phyloP scores from a whole-genome alignment of 2,797 vertebrate species.

The Myiothlypis chrysogaster region DNA sequence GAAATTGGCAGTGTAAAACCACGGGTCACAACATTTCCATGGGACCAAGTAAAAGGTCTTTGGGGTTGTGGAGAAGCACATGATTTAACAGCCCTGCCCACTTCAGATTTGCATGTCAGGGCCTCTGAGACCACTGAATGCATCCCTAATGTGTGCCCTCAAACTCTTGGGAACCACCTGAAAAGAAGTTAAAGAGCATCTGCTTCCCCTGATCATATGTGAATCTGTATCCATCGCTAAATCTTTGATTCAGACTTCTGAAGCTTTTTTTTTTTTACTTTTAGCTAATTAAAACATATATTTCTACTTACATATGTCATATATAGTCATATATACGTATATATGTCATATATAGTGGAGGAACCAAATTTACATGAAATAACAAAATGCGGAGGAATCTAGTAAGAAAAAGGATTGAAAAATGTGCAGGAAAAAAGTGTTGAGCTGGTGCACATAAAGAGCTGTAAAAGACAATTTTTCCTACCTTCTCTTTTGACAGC shows the following conservation, averaged over 20 bases:
- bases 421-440: not conserved
- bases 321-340: not conserved
- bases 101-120: not conserved
- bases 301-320: not conserved
- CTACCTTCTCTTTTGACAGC: not conserved
- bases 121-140: not conserved
- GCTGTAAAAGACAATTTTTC: not conserved
- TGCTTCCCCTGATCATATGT: not conserved
- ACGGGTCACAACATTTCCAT: not conserved
- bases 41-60: not conserved
- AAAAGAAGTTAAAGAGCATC: not conserved
- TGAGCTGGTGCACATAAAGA: not conserved
- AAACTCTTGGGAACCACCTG: not conserved
- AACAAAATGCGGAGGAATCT: not conserved
- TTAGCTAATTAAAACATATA: not conserved
- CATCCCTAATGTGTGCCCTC: not conserved
- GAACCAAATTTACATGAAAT: not conserved
- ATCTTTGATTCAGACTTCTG: not conserved
- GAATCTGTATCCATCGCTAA: not conserved
- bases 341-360: not conserved
- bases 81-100: not conserved
- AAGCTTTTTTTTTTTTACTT: not conserved
- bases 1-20: not conserved
- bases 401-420: not conserved
- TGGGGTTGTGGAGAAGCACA: not conserved